These are phyloP conservation scores for Acleris literana DNA, from an alignment of 2,888 invertebrate species.

Conservation along the genomic window DNA sequence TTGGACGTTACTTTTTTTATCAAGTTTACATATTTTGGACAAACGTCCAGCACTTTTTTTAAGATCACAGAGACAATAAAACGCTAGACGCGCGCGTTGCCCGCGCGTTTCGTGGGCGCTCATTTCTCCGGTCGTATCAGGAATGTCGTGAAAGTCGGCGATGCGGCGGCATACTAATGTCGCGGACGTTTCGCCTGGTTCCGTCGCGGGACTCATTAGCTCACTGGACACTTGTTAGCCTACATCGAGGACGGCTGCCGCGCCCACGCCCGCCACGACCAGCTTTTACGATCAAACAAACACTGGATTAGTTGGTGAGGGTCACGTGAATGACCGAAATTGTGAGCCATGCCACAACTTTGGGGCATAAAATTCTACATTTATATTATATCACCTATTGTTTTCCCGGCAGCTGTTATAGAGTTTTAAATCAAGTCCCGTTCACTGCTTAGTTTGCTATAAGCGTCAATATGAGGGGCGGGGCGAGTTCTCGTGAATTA, in stretches of 20 bases:
- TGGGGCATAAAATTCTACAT: too few relatives aligned
- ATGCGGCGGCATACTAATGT: slow-evolving; percentile 80
- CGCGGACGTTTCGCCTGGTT: slow-evolving; percentile 60
- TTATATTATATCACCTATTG: too few relatives aligned
- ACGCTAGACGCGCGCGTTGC: slow-evolving; percentile 42
- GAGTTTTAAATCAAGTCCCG: too few relatives aligned
- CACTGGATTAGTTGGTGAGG: background rate
- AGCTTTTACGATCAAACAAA: slow-evolving; percentile 4
- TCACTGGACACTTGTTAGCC: slow-evolving; percentile 74
- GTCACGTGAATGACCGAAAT: too few relatives aligned
- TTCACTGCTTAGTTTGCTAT: too few relatives aligned
- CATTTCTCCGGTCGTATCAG: slow-evolving; percentile 77
- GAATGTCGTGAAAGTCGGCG: slow-evolving; percentile 83
- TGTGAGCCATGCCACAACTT: too few relatives aligned
- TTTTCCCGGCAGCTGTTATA: too few relatives aligned
- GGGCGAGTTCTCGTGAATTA: too few relatives aligned
- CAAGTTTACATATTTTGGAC: too few relatives aligned
- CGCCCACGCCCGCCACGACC: slow-evolving; percentile 41
- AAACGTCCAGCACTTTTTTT: too few relatives aligned
- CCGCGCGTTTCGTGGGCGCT: slow-evolving; percentile 66
- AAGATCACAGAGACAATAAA: background rate
- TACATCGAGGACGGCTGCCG: slow-evolving; percentile 64
- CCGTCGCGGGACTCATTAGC: slow-evolving; percentile 58
- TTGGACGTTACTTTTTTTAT: too few relatives aligned
- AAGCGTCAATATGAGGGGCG: too few relatives aligned